phyloP scores from a whole-genome alignment of 2,888 invertebrate genomes.

The Drosophila siamana region DNA sequence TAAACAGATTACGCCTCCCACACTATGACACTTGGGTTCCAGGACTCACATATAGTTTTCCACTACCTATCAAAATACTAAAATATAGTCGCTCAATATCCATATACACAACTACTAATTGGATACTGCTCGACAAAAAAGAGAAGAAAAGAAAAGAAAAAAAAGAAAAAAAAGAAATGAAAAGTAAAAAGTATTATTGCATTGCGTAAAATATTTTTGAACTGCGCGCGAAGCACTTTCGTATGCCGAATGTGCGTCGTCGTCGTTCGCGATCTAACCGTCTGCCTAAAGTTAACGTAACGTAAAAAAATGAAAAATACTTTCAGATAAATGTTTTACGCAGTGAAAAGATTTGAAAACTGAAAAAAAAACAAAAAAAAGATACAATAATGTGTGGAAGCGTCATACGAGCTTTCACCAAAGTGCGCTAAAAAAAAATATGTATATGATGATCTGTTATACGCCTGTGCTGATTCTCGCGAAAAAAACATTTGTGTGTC shows the following conservation, averaged over 20 bases:
- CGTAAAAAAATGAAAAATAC: slow-evolving; percentile 29
- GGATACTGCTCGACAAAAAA: neutral
- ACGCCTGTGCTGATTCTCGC: slow-evolving; percentile 51
- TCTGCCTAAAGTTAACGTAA: slow-evolving; percentile 9
- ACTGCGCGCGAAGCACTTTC: slow-evolving; percentile 19
- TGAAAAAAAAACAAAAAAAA: slow-evolving; percentile 17
- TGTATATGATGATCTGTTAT: slow-evolving; percentile 45
- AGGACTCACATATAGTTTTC: neutral
- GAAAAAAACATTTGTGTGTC: slow-evolving; percentile 5
- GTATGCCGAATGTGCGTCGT: slow-evolving; percentile 1
- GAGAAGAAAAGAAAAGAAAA: slow-evolving; percentile 2
- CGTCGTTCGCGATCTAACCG: slow-evolving; percentile 13
- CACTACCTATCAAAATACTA: neutral
- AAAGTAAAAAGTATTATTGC: slow-evolving; percentile 23
- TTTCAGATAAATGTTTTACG: slow-evolving; percentile 60
- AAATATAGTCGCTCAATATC: neutral
- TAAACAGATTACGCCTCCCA: slow-evolving; percentile 1
- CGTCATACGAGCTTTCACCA: slow-evolving; percentile 59
- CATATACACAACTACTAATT: neutral
- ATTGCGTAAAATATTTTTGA: slow-evolving; percentile 48
- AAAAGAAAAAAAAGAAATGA: slow-evolving; percentile 8
- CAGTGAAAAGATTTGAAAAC: slow-evolving; percentile 36
- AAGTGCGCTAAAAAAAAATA: slow-evolving; percentile 11
- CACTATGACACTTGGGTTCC: neutral
- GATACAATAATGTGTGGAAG: slow-evolving; percentile 48